Base-by-base conservation (phyloP, 2,888 invertebrate species). In the Drosophila bunnanda region DNA sequence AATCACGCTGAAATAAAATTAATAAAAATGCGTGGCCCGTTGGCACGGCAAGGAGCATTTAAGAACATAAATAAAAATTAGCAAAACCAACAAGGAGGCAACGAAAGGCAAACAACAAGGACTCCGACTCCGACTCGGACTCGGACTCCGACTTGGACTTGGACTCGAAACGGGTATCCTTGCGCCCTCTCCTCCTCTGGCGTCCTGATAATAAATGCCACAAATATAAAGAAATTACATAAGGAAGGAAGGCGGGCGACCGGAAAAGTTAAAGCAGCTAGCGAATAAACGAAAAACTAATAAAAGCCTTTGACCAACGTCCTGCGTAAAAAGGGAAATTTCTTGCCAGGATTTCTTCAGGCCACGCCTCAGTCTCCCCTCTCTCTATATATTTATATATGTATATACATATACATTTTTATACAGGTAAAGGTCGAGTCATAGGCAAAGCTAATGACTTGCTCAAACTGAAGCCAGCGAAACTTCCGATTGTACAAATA, bases 41-140 rank as follows among this genome's bases (percentile, higher is more conserved):
- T 80, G 88, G 83, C 83, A 81, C 79, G 82, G 72, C 73, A 81
- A 84, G 71, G 58, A 88, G 69, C 87, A 79, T 86, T 89, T 84
- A 89, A 78, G 80, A 78, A 87, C 89, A 89, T 89, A 84, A 88
- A 88, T 89, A 89, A 89, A 88, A 89, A 88, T 88, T 88, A 87
- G 88, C 80, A 82, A 88, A 80, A 80, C 87, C 86, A 89, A 86
- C 89, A 89, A 78, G 58, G 69, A 68, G 71, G 56, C 57, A 56
- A 44, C 61, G 61, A 60, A 60, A 54, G 70, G 66, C 77, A 78
- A 83, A 75, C 78, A 70, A 20, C 28, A 58, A 44, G 64, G 68
- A 62, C 48, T 65, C 66, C 28, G 60, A 36, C 53, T 68, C 32
- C 15, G 44, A 50, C 56, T 64, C 58, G 60, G 81, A 46, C 54